A percentile compares a stretch with the other conserved stretches of the same genome.
Evolutionary conservation across 2,888 invertebrate genomes (phyloP).

Genomic region (Cabera pusaria): DNA sequence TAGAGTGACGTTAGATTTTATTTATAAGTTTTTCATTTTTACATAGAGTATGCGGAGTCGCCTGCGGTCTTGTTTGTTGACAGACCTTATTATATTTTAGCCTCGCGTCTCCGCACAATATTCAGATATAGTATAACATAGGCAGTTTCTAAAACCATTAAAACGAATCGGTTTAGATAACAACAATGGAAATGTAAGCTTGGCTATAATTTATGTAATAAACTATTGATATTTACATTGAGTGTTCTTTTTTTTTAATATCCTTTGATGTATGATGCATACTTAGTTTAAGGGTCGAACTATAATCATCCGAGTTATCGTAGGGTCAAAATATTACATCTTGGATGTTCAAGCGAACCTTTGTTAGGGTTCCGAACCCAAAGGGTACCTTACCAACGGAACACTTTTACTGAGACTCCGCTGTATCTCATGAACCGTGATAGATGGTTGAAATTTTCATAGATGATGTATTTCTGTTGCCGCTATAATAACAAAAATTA

Average conservation of each 20-base stretch:
- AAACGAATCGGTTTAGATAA: conserved; percentile 69
- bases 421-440: too few relatives aligned
- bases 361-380: too few relatives aligned
- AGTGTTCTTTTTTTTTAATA: conserved; percentile 42
- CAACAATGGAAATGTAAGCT: conserved; percentile 77
- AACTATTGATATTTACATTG: conserved; percentile 75
- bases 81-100: conserved; percentile 35
- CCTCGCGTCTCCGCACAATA: conserved; percentile 48
- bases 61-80: conserved; percentile 27
- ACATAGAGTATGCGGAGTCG: conserved; percentile 46
- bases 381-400: too few relatives aligned
- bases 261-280: too few relatives aligned
- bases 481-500: too few relatives aligned
- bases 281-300: too few relatives aligned
- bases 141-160: conserved; percentile 69
- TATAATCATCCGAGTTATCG: too few relatives aligned
- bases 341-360: too few relatives aligned
- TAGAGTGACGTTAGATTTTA: conserved; percentile 78
- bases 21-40: conserved; percentile 71
- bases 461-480: too few relatives aligned
- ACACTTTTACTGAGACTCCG: too few relatives aligned
- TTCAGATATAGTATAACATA: conserved; percentile 57
- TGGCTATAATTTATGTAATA: conserved; percentile 83
- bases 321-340: too few relatives aligned
- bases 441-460: too few relatives aligned